These are phyloP conservation scores for Scrobipalpa costella DNA, from an alignment of 2,888 invertebrate genomes.

Conservation along the genomic window DNA sequence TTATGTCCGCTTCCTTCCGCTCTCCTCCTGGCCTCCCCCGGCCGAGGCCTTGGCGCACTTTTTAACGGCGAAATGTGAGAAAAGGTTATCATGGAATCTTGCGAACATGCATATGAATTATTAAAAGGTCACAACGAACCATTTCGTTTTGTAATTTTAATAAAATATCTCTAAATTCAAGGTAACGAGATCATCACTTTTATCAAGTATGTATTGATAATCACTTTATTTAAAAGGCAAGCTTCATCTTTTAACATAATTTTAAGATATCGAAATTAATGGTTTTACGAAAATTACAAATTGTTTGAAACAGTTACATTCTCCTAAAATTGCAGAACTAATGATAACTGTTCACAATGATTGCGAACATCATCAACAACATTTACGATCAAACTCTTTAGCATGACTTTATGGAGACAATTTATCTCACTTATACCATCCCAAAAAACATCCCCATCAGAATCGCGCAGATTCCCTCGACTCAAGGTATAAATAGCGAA, in stretches of 20 bases:
- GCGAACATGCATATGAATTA: conserved; percentile 3
- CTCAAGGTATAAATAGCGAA: conserved; percentile 21
- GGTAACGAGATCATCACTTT: too few species aligned
- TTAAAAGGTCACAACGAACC: neutral
- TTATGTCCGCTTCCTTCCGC: conserved; percentile 67
- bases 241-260: too few species aligned
- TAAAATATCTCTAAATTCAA: too few species aligned
- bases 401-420: conserved; percentile 13
- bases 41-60: conserved; percentile 23
- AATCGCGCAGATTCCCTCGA: conserved; percentile 5
- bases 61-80: conserved; percentile 16
- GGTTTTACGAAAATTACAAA: too few species aligned
- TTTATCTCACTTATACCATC: conserved; percentile 12
- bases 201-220: too few species aligned
- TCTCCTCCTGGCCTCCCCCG: conserved; percentile 32
- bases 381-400: conserved; percentile 18
- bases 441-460: conserved; percentile 16
- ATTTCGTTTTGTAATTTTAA: too few species aligned
- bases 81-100: conserved; percentile 16
- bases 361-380: neutral
- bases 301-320: too few species aligned
- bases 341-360: neutral
- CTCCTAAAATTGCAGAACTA: too few species aligned
- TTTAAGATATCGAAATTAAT: too few species aligned
- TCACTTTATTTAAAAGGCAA: too few species aligned